These are phyloP conservation scores for Apantesis nais DNA, from an alignment of 2,888 invertebrate species.

Conservation along the genomic window DNA sequence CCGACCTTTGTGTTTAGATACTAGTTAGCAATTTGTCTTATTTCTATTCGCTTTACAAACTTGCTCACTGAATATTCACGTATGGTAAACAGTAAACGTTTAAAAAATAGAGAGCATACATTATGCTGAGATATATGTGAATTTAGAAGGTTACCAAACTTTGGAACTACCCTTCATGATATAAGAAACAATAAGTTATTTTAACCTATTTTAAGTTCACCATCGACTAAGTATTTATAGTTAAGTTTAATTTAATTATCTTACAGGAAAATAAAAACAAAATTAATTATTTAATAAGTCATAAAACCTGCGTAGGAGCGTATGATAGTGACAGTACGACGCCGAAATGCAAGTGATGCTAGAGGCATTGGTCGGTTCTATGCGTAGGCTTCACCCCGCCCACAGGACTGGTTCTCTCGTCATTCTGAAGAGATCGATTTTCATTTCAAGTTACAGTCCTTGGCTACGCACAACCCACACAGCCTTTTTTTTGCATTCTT, in stretches of 20 bases:
- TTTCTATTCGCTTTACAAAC: constrained; percentile 59
- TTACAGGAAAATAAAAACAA: constrained; percentile 7
- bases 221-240: not conserved
- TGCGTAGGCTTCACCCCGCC: constrained; percentile 73
- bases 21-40: constrained; percentile 64
- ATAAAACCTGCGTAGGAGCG: constrained; percentile 62
- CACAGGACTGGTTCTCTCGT: constrained; percentile 75
- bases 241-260: not conserved
- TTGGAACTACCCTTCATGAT: constrained; percentile 21
- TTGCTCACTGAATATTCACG: constrained; percentile 73
- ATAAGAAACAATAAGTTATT: not conserved
- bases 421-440: constrained; percentile 77
- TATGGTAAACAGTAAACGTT: constrained; percentile 61
- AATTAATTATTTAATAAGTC: constrained; percentile 51
- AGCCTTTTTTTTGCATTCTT: constrained; percentile 68
- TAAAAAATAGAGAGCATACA: constrained; percentile 56
- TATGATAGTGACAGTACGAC: constrained; percentile 50
- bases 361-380: constrained; percentile 59
- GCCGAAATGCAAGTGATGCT: constrained; percentile 61
- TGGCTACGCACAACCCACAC: constrained; percentile 64
- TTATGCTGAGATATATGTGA: constrained; percentile 48
- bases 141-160: constrained; percentile 44
- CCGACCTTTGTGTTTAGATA: constrained; percentile 68
- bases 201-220: constrained; percentile 19
- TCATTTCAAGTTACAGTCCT: constrained; percentile 78